Evolutionary conservation across 2,888 invertebrate species (phyloP).

Genomic region (Petrolisthes manimaculis): DNA sequence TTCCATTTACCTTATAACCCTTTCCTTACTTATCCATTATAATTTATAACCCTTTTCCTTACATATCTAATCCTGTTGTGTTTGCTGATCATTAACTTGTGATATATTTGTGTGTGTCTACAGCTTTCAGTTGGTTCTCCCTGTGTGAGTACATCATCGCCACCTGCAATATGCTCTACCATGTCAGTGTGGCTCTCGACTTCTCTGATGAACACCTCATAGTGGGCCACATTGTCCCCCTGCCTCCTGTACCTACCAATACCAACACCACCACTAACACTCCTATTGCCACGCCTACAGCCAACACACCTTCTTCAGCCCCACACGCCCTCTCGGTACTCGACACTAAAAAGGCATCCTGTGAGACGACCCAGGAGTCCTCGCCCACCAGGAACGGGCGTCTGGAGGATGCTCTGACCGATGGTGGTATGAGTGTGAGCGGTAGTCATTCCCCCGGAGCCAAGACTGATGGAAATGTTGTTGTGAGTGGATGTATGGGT

Average conservation of each 20-base stretch:
- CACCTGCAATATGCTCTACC: constrained; percentile 92
- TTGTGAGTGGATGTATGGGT: constrained; percentile 1
- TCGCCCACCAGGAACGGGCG: constrained; percentile 50
- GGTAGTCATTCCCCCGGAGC: constrained; percentile 5
- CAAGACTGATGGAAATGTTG: neutral
- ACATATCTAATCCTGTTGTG: neutral
- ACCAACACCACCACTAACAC: constrained; percentile 15
- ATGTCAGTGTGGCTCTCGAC: constrained; percentile 87
- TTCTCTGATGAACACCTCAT: constrained; percentile 86
- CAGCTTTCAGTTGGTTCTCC: constrained; percentile 96
- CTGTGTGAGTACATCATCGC: constrained; percentile 93
- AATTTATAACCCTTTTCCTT: no score
- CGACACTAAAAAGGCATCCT: constrained; percentile 27
- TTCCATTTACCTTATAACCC: no score
- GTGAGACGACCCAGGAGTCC: constrained; percentile 31
- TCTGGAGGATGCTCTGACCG: constrained; percentile 35
- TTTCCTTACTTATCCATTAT: no score
- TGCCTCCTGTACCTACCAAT: neutral
- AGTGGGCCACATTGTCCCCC: constrained; percentile 65
- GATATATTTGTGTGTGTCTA: constrained; percentile 67
- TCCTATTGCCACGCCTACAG: constrained; percentile 16
- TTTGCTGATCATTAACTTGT: neutral
- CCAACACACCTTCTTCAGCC: constrained; percentile 32
- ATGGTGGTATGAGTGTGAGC: constrained; percentile 17
- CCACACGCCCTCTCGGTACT: constrained; percentile 30